Base-by-base conservation (phyloP, 2,113 vertebrate species). In the Tragelaphus imberbis region DNA sequence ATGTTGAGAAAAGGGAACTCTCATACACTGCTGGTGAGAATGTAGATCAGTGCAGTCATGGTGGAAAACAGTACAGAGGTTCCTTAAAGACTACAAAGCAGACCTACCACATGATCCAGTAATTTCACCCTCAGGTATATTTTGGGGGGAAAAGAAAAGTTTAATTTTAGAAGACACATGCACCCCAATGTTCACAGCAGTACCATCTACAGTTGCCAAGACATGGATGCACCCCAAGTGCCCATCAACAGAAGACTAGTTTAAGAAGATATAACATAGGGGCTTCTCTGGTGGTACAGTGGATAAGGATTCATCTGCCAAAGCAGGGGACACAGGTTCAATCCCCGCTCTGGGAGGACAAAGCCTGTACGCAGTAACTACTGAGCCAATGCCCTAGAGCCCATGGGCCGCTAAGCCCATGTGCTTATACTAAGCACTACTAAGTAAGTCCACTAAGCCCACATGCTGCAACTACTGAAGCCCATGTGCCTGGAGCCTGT, bases 281-380 rank as follows among this genome's bases (percentile, higher is more conserved):
- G 21, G 40, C 40, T 27, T 77, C 71, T 27, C 71, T 44, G 71
- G 71, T 27, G 36, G 71, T 7, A 27, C 23, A 77, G 23, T 25
- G 40, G 36, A 7, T 77, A 77, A 77, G 23, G 27, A 77, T 27
- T 44, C 23, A 77, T 14, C 40, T 3, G 0, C 71, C 71, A 77
- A 44, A 77, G 71, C 71, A 77, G 36, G 23, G 71, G 23, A 27
- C 11, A 44, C 6, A 6, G 71, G 71, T 27, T 77, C 23, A 23
- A 15, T 27, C 12, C 36, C 71, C 6, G 3, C 71, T 77, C 71
- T 77, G 71, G 71, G 71, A 77, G 40, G 71, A 77, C 23, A 25
- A 44, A 44, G 6, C 36, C 71, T 9, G 3, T 14, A 12, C 2
- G 6, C 23, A 23, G 1, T 25, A 44, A 27, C 6, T 27, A 7